phyloP scores from a whole-genome alignment of 53 echinoderm and acorn worm species.

The Antedon mediterranea region DNA sequence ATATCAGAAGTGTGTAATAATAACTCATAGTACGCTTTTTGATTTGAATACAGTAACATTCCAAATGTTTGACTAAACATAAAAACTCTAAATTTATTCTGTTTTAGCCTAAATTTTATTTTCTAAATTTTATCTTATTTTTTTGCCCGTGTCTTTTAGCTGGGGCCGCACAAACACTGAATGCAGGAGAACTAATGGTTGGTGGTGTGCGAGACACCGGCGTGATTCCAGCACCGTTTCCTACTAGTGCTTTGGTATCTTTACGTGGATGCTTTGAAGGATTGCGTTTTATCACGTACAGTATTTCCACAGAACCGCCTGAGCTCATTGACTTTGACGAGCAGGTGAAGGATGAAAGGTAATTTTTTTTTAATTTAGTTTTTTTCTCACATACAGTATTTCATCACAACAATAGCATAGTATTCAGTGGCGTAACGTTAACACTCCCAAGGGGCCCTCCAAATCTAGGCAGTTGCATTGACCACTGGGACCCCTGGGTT shows the following conservation, averaged over 20 bases:
- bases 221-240: conserved; percentile 44
- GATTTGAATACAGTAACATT: no score
- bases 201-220: conserved; percentile 44
- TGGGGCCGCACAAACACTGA: conserved; percentile 67
- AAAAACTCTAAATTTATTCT: not conserved
- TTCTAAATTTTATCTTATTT: not conserved
- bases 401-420: no score
- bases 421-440: no score
- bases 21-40: no score
- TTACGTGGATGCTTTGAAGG: conserved; percentile 74
- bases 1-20: no score
- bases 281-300: conserved; percentile 69
- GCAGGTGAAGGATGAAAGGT: conserved; percentile 68
- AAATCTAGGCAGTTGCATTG: no score
- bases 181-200: conserved; percentile 60
- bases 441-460: no score
- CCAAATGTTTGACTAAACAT: no score
- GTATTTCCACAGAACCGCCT: conserved; percentile 80
- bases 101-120: not conserved
- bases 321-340: conserved; percentile 72
- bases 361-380: conserved; percentile 1
- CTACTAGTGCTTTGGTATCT: conserved; percentile 29
- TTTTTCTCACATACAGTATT: no score
- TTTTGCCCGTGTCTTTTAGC: conserved; percentile 22
- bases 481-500: no score